Evolutionary conservation across 2,113 vertebrate species (phyloP).

Genomic region (Narcine bancroftii): DNA sequence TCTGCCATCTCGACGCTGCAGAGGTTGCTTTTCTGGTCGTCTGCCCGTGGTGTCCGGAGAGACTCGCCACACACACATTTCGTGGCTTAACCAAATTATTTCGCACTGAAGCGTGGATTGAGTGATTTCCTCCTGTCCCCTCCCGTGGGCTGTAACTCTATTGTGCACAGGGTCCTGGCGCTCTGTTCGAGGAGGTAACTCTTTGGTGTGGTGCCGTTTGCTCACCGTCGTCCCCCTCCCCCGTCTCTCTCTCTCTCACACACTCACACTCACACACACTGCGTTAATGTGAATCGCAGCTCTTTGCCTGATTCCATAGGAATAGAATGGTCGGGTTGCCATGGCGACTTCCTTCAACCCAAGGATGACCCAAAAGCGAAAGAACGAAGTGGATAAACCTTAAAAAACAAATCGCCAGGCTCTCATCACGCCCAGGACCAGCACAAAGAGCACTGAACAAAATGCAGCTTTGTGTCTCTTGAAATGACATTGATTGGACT

Average conservation of each 20-base stretch:
- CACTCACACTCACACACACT: not conserved
- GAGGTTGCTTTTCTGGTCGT: not conserved
- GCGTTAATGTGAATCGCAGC: not conserved
- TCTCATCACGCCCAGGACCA: not conserved
- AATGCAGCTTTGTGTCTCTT: not conserved
- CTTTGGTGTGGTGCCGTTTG: not conserved
- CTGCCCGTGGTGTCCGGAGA: not conserved
- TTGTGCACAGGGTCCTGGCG: not conserved
- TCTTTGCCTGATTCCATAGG: not conserved
- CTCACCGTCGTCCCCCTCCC: not conserved
- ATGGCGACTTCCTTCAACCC: conserved; percentile 32
- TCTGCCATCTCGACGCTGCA: not conserved
- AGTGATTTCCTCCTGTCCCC: conserved; percentile 14
- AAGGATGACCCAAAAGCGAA: conserved; percentile 21
- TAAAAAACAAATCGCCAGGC: not conserved
- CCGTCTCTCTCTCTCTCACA: not conserved
- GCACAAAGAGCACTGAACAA: not conserved
- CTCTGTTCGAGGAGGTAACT: not conserved
- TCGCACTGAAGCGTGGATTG: conserved; percentile 15
- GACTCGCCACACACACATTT: conserved; percentile 2
- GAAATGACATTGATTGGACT: conserved; percentile 7
- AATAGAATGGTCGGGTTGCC: conserved; percentile 2
- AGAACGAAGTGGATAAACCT: not conserved
- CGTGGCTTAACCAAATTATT: conserved; percentile 28
- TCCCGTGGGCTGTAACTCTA: not conserved